Evolutionary conservation across 2,113 vertebrate genomes (phyloP).

Genomic region (Phoxinus phoxinus): DNA sequence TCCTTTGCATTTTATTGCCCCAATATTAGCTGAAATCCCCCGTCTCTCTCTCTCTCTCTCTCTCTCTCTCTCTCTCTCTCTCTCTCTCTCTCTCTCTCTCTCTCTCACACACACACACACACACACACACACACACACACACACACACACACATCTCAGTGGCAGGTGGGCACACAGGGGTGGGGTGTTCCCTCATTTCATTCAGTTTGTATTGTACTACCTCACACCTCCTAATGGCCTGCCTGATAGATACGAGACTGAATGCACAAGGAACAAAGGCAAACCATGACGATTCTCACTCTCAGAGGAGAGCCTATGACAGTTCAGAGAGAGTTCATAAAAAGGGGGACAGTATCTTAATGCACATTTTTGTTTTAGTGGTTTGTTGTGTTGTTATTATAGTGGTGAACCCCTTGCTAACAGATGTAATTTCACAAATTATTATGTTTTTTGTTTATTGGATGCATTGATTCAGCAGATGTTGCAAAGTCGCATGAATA

Average conservation of each 20-base stretch:
- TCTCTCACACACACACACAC: not conserved
- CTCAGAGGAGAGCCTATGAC: not conserved
- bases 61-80: not conserved
- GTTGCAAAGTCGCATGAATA: not conserved
- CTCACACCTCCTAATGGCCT: conserved; percentile 32
- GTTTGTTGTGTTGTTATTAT: not conserved
- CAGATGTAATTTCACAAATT: not conserved
- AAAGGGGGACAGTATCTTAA: conserved; percentile 11
- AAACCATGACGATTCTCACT: conserved; percentile 2
- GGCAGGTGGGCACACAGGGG: conserved; percentile 21
- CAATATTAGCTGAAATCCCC: conserved; percentile 42
- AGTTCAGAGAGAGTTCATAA: conserved; percentile 2
- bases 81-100: not conserved
- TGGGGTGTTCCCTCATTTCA: conserved; percentile 37
- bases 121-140: conserved; percentile 3
- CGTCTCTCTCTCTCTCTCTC: not conserved
- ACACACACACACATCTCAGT: not conserved
- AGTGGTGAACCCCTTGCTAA: not conserved
- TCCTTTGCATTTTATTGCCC: conserved; percentile 58
- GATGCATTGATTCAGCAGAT: not conserved
- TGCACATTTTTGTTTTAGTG: not conserved
- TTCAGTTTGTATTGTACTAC: conserved; percentile 44
- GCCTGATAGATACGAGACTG: conserved; percentile 38
- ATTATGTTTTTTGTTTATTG: not conserved
- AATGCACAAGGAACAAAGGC: conserved; percentile 39